These are phyloP conservation scores for Lithobates pipiens DNA, from an alignment of 2,797 vertebrate species.

Conservation along the genomic window DNA sequence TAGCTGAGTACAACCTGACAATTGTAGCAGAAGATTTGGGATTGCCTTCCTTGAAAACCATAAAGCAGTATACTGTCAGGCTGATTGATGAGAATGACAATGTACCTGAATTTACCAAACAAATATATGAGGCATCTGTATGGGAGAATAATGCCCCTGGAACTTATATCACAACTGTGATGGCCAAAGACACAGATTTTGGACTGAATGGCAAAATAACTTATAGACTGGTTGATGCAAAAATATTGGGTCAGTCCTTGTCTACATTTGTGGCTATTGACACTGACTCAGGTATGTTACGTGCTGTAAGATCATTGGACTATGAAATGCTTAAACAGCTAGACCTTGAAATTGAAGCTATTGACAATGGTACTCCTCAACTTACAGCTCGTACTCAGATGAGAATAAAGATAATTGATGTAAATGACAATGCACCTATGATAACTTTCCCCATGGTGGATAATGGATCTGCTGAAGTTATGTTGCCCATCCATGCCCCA, in stretches of 20 bases:
- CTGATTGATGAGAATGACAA: slow-evolving; percentile 84
- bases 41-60: slow-evolving; percentile 76
- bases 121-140: slow-evolving; percentile 78
- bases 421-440: slow-evolving; percentile 76
- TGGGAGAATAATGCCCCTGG: slow-evolving; percentile 82
- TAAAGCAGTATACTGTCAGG: slow-evolving; percentile 78
- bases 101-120: slow-evolving; percentile 75
- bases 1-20: slow-evolving; percentile 81
- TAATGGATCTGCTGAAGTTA: slow-evolving; percentile 72
- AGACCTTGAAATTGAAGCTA: slow-evolving; percentile 71
- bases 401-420: slow-evolving; percentile 73
- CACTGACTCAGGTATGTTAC: slow-evolving; percentile 70
- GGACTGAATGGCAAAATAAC: slow-evolving; percentile 74
- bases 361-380: slow-evolving; percentile 70
- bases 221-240: slow-evolving; percentile 75
- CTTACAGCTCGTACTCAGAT: slow-evolving; percentile 69
- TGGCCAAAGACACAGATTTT: slow-evolving; percentile 74
- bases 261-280: slow-evolving; percentile 75
- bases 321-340: slow-evolving; percentile 71
- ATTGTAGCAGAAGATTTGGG: slow-evolving; percentile 79
- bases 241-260: slow-evolving; percentile 71
- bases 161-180: slow-evolving; percentile 77
- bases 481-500: slow-evolving; percentile 68
- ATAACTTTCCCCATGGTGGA: slow-evolving; percentile 72
- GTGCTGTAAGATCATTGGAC: slow-evolving; percentile 73